Evolutionary conservation across 2,113 vertebrate species (phyloP), one percentile per base, ranked within the genome.

Genomic region (Thunnus thynnus): DNA sequence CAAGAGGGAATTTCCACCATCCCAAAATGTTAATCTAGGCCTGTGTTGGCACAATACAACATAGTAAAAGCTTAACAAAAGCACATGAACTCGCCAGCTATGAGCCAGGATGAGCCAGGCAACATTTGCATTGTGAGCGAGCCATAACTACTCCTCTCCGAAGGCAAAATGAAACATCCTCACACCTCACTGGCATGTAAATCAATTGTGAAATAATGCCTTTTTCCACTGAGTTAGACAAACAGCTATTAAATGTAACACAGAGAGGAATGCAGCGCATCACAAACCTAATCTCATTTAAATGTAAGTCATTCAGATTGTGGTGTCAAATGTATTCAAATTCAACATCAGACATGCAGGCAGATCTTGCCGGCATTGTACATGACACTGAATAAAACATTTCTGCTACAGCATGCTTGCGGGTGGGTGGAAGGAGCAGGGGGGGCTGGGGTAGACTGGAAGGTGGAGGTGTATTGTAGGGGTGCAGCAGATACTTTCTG

Each of bases 291-390:
- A 90, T 86, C 78, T 81, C 66, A 79, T 90, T 88, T 78, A 62
- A 83, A 83, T 25, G 30, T 75, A 70, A 80, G 17, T 69, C 70
- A 70, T 52, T 82, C 60, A 72, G 65, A 83, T 57, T 63, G 80
- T 52, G 14, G 70, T 86, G 88, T 90, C 88, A 91, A 84, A 89
- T 77, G 50, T 85, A 89, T 93, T 93, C 55, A 86, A 77, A 93
- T 89, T 86, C 71, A 63, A 73, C 72, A 83, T 87, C 72, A 70
- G 70, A 81, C 70, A 69, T 70, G 50, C 67, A 68, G 55, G 57
- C 75, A 48, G 74, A 73, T 65, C 48, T 51, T 77, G 41, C 55
- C 66, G 52, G 41, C 13, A 5, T 56, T 63, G 69, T 48, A 79
- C 57, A 87, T 47, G 74, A 85, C 71, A 75, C 83, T 84, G 86